These are phyloP conservation scores for Parapsyche elsis DNA, from an alignment of 1,140 invertebrate genomes.

Conservation along the genomic window DNA sequence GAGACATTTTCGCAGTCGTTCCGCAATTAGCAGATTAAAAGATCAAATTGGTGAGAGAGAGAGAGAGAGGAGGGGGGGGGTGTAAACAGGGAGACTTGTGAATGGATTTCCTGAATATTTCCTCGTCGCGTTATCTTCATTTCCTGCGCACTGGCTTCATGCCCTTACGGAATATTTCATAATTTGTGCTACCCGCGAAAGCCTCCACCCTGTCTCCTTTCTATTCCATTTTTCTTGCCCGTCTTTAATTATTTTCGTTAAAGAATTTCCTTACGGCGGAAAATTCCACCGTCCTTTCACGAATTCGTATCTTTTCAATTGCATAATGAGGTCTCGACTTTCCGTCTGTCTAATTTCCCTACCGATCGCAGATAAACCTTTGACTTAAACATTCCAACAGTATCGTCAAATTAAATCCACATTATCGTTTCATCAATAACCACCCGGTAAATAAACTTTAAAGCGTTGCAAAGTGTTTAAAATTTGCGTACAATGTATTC, in stretches of 20 bases:
- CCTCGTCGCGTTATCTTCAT: constrained; percentile 5
- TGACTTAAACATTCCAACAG: constrained; percentile 9
- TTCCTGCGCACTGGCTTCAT: neutral
- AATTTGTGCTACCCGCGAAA: constrained; percentile 20
- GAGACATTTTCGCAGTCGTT: neutral
- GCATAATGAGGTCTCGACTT: constrained; percentile 39
- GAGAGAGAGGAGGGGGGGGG: neutral
- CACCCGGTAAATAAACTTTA: neutral
- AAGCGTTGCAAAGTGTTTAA: neutral
- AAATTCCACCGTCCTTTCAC: constrained; percentile 16
- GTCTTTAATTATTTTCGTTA: constrained; percentile 38
- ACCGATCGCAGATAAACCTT: constrained; percentile 42
- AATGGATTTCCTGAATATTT: neutral
- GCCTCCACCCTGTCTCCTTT: neutral
- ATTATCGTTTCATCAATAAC: neutral
- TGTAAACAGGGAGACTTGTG: neutral
- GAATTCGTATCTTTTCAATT: constrained; percentile 43
- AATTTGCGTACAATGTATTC: neutral
- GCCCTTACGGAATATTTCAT: constrained; percentile 27
- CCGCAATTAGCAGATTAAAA: constrained; percentile 44
- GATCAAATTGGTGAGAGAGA: constrained; percentile 13
- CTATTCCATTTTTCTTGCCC: constrained; percentile 30
- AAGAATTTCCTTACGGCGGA: constrained; percentile 25
- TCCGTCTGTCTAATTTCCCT: constrained; percentile 34
- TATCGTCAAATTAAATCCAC: neutral